Conservation (phyloP, 2,113 vertebrate species). For the Pelvicachromis taeniatus region DNA sequence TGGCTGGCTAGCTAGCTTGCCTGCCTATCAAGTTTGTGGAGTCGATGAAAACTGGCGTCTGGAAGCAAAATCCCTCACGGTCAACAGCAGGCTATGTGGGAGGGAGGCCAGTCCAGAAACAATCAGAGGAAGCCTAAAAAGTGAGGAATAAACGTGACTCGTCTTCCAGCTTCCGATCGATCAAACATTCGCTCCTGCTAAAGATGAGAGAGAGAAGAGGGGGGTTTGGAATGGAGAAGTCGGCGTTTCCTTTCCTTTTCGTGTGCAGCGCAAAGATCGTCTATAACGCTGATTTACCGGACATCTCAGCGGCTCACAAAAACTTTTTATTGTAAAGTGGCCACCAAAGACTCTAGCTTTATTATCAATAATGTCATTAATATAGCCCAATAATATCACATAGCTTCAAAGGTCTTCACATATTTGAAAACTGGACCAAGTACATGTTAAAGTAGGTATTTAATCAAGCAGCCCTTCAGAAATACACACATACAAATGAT, state of each 20-base stretch:
- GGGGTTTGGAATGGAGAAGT: constrained; percentile 56
- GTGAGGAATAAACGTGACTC: not conserved
- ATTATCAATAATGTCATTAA: not conserved
- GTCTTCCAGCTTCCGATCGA: constrained; percentile 31
- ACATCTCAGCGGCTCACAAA: not conserved
- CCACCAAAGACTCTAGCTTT: not conserved
- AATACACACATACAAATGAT: not conserved
- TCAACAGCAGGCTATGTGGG: not conserved
- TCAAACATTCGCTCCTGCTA: constrained; percentile 29
- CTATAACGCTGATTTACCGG: not conserved
- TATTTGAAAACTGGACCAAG: not conserved
- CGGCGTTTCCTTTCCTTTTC: constrained; percentile 67
- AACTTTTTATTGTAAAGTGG: not conserved
- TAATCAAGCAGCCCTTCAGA: not conserved
- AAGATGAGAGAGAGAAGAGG: constrained; percentile 22
- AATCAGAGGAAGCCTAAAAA: not conserved
- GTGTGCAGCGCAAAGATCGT: constrained; percentile 57
- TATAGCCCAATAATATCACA: not conserved
- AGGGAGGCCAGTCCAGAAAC: not conserved
- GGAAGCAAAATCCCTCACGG: not conserved
- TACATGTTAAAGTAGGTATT: not conserved
- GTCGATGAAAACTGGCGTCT: constrained; percentile 39
- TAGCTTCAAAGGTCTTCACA: not conserved
- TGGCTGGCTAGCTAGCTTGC: constrained; percentile 53
- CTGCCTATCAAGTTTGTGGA: constrained; percentile 50